Evolutionary conservation across 2,888 invertebrate species (phyloP).

Genomic region (Polyommatus iphigenia): DNA sequence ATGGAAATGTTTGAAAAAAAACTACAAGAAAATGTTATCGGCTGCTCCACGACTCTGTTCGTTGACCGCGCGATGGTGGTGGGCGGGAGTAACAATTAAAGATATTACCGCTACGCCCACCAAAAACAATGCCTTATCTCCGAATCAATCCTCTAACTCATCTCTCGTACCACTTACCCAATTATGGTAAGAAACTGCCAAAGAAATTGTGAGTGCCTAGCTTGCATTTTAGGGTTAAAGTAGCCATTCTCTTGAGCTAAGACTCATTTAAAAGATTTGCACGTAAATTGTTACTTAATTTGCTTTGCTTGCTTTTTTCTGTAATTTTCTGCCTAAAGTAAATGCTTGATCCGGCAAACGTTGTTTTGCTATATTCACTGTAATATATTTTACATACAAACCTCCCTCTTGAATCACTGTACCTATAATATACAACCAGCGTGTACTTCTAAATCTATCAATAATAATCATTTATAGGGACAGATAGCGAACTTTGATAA

Average conservation of each 20-base stretch:
- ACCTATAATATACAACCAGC: too few species aligned
- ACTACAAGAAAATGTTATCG: neutral
- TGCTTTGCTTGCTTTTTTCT: neutral
- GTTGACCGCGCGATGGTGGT: constrained; percentile 60
- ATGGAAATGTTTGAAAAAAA: too few species aligned
- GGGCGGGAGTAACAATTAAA: constrained; percentile 67
- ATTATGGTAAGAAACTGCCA: constrained; percentile 10
- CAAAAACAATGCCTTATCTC: constrained; percentile 38
- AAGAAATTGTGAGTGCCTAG: neutral
- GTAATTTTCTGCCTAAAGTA: too few species aligned
- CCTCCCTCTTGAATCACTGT: too few species aligned
- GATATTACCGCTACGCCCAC: constrained; percentile 52
- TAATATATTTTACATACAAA: too few species aligned
- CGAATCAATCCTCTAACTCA: constrained; percentile 32
- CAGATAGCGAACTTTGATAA: too few species aligned
- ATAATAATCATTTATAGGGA: too few species aligned
- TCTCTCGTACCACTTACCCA: constrained; percentile 24
- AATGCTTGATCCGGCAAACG: too few species aligned
- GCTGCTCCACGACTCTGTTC: constrained; percentile 46
- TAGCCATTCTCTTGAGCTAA: neutral
- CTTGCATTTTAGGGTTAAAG: neutral
- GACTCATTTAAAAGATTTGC: neutral
- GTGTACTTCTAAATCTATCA: too few species aligned
- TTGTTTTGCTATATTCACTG: too few species aligned
- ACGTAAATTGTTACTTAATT: neutral